Evolutionary conservation across 2,888 invertebrate species (phyloP).

Genomic region (Tiliacea citrago): DNA sequence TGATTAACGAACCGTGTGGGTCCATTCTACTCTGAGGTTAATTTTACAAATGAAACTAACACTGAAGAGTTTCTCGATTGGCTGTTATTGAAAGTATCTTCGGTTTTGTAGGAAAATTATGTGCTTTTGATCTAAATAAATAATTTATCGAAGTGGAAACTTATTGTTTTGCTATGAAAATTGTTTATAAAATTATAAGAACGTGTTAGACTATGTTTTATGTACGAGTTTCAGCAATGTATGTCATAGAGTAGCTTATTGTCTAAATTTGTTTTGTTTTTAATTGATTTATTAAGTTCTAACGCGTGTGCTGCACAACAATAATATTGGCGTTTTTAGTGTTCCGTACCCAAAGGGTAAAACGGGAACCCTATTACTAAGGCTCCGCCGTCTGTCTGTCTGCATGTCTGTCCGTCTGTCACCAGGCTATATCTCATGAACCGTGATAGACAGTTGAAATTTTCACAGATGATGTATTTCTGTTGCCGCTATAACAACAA

Average conservation of each 20-base stretch:
- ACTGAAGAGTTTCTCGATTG: constrained; percentile 34
- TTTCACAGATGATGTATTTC: too few species aligned
- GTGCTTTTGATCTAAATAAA: constrained; percentile 16
- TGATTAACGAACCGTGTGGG: constrained; percentile 56
- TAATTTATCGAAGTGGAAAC: constrained; percentile 1
- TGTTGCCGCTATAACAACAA: too few species aligned
- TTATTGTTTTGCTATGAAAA: neutral
- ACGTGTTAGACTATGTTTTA: too few species aligned
- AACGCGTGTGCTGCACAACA: neutral
- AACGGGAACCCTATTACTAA: too few species aligned
- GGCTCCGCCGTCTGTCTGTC: too few species aligned
- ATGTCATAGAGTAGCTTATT: neutral
- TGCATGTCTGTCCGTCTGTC: too few species aligned
- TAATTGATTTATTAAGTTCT: too few species aligned
- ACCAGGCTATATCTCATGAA: too few species aligned
- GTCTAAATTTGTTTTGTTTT: too few species aligned
- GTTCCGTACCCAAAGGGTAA: too few species aligned
- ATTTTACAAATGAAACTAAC: constrained; percentile 58
- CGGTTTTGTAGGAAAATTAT: constrained; percentile 13
- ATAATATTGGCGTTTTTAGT: neutral
- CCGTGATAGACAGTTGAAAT: too few species aligned
- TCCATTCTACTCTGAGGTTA: constrained; percentile 37
- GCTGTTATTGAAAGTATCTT: constrained; percentile 40
- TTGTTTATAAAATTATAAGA: neutral
- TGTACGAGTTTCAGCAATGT: neutral